phyloP scores from a whole-genome alignment of 2,888 invertebrate genomes.

The Poecilobothrus nobilitatus region DNA sequence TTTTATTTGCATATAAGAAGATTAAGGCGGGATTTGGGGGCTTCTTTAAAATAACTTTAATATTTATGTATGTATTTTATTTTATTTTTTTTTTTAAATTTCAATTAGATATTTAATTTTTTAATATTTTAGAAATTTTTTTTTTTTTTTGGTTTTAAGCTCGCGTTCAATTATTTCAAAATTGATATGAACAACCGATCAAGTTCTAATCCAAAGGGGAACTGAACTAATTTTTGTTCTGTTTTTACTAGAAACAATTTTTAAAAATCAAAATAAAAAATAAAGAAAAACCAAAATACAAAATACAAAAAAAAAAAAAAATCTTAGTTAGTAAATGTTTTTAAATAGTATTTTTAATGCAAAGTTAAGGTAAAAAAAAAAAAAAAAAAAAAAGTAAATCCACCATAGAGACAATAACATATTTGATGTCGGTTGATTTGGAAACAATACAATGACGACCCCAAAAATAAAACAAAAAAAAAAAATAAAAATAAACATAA shows the following conservation, averaged over 20 bases:
- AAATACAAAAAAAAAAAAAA: not conserved
- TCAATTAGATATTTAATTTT: too few relatives aligned
- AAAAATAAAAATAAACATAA: not conserved
- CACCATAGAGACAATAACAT: not conserved
- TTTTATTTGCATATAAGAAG: too few relatives aligned
- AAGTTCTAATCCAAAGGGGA: slow-evolving; percentile 21
- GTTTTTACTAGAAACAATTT: slow-evolving; percentile 13
- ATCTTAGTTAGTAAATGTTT: not conserved
- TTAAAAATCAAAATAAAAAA: not conserved
- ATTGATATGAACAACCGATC: slow-evolving; percentile 16
- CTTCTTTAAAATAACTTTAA: not conserved
- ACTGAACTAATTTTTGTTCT: slow-evolving; percentile 18
- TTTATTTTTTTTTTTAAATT: slow-evolving; percentile 9
- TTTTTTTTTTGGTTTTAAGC: slow-evolving; percentile 8
- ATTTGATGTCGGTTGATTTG: slow-evolving; percentile 1
- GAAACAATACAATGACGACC: not conserved
- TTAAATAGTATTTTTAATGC: not conserved
- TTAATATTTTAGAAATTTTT: slow-evolving; percentile 1
- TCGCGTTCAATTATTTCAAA: slow-evolving; percentile 8
- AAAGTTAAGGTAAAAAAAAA: not conserved
- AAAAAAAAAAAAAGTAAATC: not conserved
- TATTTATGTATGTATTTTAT: not conserved
- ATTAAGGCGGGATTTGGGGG: not conserved
- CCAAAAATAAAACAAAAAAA: not conserved
- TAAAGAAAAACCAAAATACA: too few relatives aligned